Evolutionary conservation across 2,797 vertebrate genomes (phyloP).

Genomic region (Menidia menidia): DNA sequence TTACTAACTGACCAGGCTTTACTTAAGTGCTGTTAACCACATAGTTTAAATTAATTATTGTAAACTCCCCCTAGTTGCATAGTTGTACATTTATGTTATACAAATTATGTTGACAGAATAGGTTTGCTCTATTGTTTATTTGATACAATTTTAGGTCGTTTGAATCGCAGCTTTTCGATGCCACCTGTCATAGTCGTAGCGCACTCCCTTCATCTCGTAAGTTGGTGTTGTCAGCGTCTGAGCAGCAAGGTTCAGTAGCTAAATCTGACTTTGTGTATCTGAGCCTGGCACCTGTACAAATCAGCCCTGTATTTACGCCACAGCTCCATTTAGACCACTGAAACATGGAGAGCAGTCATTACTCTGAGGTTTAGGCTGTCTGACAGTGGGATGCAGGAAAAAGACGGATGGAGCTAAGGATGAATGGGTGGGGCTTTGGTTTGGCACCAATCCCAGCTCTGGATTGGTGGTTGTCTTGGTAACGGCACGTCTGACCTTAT

Average conservation of each 20-base stretch:
- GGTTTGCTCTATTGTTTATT: slow-evolving; percentile 55
- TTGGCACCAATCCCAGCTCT: slow-evolving; percentile 67
- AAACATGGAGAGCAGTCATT: slow-evolving; percentile 79
- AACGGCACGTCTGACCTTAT: slow-evolving; percentile 80
- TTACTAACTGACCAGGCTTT: neutral
- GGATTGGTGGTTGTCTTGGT: slow-evolving; percentile 78
- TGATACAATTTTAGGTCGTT: slow-evolving; percentile 36
- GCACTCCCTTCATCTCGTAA: neutral
- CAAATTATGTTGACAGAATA: slow-evolving; percentile 53
- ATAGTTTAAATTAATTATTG: slow-evolving; percentile 34
- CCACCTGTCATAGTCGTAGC: slow-evolving; percentile 52
- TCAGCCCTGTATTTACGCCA: slow-evolving; percentile 71
- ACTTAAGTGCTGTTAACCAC: neutral
- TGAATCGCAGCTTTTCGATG: slow-evolving; percentile 51
- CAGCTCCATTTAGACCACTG: slow-evolving; percentile 72
- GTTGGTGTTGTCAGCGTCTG: slow-evolving; percentile 30
- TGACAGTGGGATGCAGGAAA: slow-evolving; percentile 51
- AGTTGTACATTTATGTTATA: slow-evolving; percentile 47
- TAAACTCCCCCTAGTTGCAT: slow-evolving; percentile 26
- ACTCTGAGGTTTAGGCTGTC: slow-evolving; percentile 80
- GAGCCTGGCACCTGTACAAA: slow-evolving; percentile 70
- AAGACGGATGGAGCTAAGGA: slow-evolving; percentile 49
- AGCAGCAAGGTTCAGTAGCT: slow-evolving; percentile 39
- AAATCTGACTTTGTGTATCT: slow-evolving; percentile 50
- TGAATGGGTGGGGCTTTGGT: slow-evolving; percentile 69